Evolutionary conservation across 2,888 invertebrate genomes (phyloP).

Genomic region (Neocrepidodera transversa): DNA sequence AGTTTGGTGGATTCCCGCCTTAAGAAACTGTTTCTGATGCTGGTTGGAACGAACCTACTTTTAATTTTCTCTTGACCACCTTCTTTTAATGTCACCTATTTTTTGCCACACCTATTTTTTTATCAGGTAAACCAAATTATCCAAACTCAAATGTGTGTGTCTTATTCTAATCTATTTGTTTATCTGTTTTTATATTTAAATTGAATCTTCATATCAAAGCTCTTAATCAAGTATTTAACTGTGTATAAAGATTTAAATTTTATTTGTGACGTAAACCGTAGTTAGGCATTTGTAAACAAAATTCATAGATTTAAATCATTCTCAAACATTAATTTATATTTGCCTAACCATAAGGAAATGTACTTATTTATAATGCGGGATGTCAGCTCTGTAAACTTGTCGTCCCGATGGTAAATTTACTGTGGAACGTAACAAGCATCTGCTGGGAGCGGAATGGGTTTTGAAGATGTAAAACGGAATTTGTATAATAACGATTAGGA

Average conservation of each 20-base stretch:
- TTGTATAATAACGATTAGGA: background rate
- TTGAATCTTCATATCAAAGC: too few relatives aligned
- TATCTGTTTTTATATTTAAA: too few relatives aligned
- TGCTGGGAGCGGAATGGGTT: background rate
- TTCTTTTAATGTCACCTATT: too few relatives aligned
- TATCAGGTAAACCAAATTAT: too few relatives aligned
- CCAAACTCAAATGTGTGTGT: too few relatives aligned
- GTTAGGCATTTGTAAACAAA: conserved; percentile 1
- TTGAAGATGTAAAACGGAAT: background rate
- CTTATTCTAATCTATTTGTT: too few relatives aligned
- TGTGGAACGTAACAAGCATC: background rate
- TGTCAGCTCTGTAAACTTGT: conserved; percentile 8
- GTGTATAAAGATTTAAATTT: conserved; percentile 5
- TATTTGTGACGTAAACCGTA: conserved; percentile 5
- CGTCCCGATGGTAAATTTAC: background rate
- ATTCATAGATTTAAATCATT: conserved; percentile 46
- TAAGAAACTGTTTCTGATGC: too few relatives aligned
- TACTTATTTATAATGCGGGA: conserved; percentile 21
- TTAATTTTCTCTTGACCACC: too few relatives aligned
- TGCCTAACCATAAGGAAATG: conserved; percentile 52
- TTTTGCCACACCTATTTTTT: too few relatives aligned
- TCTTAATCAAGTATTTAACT: background rate
- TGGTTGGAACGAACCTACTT: too few relatives aligned
- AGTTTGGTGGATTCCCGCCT: too few relatives aligned
- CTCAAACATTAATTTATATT: conserved; percentile 54